Percentiles rank a stretch among this genome's conserved stretches.
phyloP scores from a whole-genome alignment of 2,888 invertebrate species.

The Tricholauxania praeusta region DNA sequence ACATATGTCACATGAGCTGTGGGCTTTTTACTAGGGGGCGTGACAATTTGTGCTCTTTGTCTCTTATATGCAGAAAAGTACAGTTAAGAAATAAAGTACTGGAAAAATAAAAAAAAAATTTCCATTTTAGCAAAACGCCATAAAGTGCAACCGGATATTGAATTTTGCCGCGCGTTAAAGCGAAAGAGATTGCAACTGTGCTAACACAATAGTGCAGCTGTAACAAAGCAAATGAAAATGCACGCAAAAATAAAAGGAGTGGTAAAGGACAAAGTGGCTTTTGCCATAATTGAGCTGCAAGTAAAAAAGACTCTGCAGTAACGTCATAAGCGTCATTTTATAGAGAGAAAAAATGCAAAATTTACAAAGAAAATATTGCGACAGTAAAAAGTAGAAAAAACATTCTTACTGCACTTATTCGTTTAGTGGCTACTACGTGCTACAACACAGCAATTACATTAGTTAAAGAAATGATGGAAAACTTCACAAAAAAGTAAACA shows the following conservation, averaged over 20 bases:
- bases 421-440: too few species aligned
- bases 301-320: too few species aligned
- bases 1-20: slow-evolving; percentile 5
- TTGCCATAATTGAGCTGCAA: too few species aligned
- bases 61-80: background rate
- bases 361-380: background rate
- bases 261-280: background rate
- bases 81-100: background rate
- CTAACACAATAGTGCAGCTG: background rate
- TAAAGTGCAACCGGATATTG: slow-evolving; percentile 30
- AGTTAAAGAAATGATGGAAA: too few species aligned
- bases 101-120: background rate
- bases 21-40: slow-evolving; percentile 11
- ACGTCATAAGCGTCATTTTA: too few species aligned
- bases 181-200: slow-evolving; percentile 18
- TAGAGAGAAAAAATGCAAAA: background rate
- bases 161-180: slow-evolving; percentile 28
- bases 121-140: too few species aligned
- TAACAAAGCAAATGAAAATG: slow-evolving; percentile 20
- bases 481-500: too few species aligned
- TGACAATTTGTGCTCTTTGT: background rate
- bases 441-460: too few species aligned
- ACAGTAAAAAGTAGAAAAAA: background rate
- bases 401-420: background rate
- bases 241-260: background rate